Percentiles rank a stretch among this genome's conserved stretches.
Conservation (phyloP, 53 echinoderm and acorn worm species). For the Antedon mediterranea region DNA sequence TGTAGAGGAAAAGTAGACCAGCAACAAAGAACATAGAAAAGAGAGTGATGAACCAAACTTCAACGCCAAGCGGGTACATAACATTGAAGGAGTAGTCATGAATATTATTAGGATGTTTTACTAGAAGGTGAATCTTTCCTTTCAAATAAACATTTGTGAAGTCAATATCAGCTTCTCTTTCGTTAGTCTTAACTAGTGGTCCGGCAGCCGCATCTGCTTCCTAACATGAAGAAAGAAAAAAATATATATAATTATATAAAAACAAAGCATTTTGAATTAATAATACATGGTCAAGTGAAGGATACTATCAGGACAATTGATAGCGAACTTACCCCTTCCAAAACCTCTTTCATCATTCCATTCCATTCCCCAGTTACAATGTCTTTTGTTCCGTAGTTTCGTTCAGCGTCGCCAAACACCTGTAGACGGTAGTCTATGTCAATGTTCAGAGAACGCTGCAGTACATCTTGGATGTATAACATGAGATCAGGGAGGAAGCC, state of each 20-base stretch:
- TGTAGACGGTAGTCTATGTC: constrained; percentile 48
- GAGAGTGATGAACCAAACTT: constrained; percentile 47
- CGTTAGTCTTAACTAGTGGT: constrained; percentile 30
- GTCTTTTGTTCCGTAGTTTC: constrained; percentile 57
- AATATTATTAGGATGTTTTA: constrained; percentile 57
- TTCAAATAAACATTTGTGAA: constrained; percentile 39
- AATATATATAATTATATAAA: neutral
- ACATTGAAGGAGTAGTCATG: constrained; percentile 68
- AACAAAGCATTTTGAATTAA: neutral
- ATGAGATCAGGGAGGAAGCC: constrained; percentile 48
- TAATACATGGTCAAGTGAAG: no score
- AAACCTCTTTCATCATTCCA: constrained; percentile 55
- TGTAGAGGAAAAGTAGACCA: constrained; percentile 34
- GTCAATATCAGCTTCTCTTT: constrained; percentile 53
- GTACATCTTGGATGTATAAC: constrained; percentile 31
- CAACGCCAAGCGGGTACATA: constrained; percentile 37
- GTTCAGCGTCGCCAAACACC: constrained; percentile 16
- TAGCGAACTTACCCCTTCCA: constrained; percentile 50
- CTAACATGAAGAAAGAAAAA: no score
- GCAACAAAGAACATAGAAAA: constrained; percentile 29
- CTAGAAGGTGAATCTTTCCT: constrained; percentile 39
- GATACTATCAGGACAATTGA: neutral
- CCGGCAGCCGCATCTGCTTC: constrained; percentile 72
- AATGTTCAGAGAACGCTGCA: constrained; percentile 43
- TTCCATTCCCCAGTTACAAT: constrained; percentile 64